Conservation (phyloP, 2,888 invertebrate genomes). For the Troides aeacus region DNA sequence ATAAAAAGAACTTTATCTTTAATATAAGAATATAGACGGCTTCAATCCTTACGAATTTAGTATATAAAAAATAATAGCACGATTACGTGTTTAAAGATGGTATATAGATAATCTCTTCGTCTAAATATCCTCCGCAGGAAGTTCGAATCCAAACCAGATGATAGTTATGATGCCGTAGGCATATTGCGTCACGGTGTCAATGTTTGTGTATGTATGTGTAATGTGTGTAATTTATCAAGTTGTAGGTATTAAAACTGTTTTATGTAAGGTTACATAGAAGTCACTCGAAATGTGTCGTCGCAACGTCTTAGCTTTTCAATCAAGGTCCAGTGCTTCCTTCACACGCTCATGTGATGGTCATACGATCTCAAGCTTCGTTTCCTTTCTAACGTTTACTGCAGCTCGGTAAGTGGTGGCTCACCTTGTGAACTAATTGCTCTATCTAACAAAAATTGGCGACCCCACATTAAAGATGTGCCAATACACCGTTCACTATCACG, state of each 20-base stretch:
- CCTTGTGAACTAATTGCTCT: slow-evolving; percentile 52
- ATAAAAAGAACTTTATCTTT: no score
- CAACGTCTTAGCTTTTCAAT: slow-evolving; percentile 2
- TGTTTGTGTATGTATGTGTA: no score
- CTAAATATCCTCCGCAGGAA: no score
- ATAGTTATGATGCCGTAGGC: no score
- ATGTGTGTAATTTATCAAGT: no score
- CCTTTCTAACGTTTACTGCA: slow-evolving; percentile 34
- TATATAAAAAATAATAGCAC: no score
- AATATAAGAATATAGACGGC: no score
- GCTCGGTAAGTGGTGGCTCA: slow-evolving; percentile 45
- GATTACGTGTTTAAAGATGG: no score
- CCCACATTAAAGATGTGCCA: slow-evolving; percentile 36
- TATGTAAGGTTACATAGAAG: background rate
- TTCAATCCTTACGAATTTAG: no score
- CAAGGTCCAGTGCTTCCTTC: slow-evolving; percentile 24
- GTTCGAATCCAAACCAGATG: no score
- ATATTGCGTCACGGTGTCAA: no score
- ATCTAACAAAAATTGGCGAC: slow-evolving; percentile 44
- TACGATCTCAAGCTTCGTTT: slow-evolving; percentile 27
- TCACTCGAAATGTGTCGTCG: background rate
- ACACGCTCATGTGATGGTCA: slow-evolving; percentile 22
- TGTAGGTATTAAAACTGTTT: background rate
- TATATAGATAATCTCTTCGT: no score
- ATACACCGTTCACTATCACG: slow-evolving; percentile 35